Conservation (phyloP, 2,888 invertebrate species). For the Eristalis tenax region DNA sequence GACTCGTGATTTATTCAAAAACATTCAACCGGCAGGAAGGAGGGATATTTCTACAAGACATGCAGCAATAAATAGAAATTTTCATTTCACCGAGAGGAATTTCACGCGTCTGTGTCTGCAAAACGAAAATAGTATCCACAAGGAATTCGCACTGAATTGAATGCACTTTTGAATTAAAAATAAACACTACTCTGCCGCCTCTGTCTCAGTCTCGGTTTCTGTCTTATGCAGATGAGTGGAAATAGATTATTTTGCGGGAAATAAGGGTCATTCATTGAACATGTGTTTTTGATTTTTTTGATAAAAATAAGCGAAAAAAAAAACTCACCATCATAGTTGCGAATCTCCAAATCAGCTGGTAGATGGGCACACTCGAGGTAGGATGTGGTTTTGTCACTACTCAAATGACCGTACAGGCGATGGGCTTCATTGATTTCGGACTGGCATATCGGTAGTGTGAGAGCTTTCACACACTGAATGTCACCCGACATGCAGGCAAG, state of each 20-base stretch:
- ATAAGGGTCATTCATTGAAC: constrained; percentile 7
- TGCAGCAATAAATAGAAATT: constrained; percentile 61
- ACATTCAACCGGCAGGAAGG: constrained; percentile 19
- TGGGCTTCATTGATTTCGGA: constrained; percentile 81
- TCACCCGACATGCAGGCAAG: constrained; percentile 89
- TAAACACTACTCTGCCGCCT: neutral
- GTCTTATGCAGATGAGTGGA: neutral
- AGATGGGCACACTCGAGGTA: constrained; percentile 79
- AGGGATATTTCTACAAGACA: constrained; percentile 58
- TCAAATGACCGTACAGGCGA: constrained; percentile 79
- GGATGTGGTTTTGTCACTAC: constrained; percentile 78
- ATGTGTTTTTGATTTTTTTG: neutral
- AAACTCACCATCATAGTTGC: constrained; percentile 92
- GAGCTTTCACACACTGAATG: constrained; percentile 86
- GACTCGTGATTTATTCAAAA: constrained; percentile 20
- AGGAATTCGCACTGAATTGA: constrained; percentile 24
- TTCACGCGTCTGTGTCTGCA: constrained; percentile 40
- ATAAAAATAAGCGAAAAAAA: neutral
- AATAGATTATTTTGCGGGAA: constrained; percentile 10
- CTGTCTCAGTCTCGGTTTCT: neutral
- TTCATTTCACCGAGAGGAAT: constrained; percentile 38
- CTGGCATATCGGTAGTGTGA: constrained; percentile 86
- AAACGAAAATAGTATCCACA: constrained; percentile 44
- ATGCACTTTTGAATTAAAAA: constrained; percentile 46
- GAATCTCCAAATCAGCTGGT: constrained; percentile 87